Base-by-base conservation (phyloP, 2,113 vertebrate species). In the Holacanthus passer region DNA sequence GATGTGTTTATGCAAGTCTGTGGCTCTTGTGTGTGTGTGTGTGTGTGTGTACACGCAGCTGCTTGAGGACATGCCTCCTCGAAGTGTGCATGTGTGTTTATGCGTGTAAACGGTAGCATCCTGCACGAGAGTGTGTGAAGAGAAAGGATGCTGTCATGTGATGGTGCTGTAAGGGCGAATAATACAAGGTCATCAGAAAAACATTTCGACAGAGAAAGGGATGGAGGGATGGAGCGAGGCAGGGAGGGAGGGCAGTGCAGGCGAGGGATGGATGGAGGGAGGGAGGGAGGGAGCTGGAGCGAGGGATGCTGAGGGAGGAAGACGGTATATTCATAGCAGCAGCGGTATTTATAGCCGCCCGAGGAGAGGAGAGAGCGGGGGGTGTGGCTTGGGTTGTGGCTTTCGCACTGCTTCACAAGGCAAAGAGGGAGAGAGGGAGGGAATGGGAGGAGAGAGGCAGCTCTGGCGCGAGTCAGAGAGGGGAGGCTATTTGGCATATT, bases 241-340 rank as follows among this genome's bases (percentile, higher is more conserved):
- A 29, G 62, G 50, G 75, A 79, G 37, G 52, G 24, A 45, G 65
- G 72, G 67, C 62, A 69, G 66, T 66, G 79, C 71, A 68, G 69
- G 81, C 35, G 29, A 71, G 20, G 76, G 84, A 82, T 70, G 79
- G 85, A 89, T 76, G 86, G 88, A 90, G 45, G 88, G 68, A 82
- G 52, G 29, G 64, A 70, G 69, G 35, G 83, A 31, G 68, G 47
- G 69, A 74, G 74, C 17, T 2, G 60, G 89, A 91, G 74, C 32
- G 69, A 87, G 84, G 89, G 90, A 91, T 93, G 90, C 91, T 94
- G 87, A 91, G 90, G 91, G 94, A 94, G 89, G 89, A 95, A 93
- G 92, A 86, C 72, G 79, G 93, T 93, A 77, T 95, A 96, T 96
- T 96, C 94, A 96, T 95, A 95, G 94, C 90, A 94, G 94, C 92